phyloP scores from a whole-genome alignment of 2,888 invertebrate species.

The Aphidoletes aphidimyza region DNA sequence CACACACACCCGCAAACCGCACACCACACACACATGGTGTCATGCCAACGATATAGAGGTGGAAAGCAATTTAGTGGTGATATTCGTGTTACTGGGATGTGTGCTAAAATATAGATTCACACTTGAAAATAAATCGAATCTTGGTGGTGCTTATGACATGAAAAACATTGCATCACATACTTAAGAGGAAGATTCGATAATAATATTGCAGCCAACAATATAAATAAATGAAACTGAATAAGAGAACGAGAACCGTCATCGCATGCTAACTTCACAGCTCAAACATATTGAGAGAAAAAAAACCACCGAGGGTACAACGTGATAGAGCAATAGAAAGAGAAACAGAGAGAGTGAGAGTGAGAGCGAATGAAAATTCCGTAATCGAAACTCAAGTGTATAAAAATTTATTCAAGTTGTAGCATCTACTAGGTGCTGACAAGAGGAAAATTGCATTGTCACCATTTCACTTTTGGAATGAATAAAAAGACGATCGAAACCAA shows the following conservation, averaged over 20 bases:
- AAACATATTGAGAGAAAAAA: background rate
- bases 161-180: slow-evolving; percentile 8
- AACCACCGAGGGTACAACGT: no score
- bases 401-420: slow-evolving; percentile 50
- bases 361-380: background rate
- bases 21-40: no score
- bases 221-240: slow-evolving; percentile 9
- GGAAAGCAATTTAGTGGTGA: slow-evolving; percentile 22
- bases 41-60: background rate
- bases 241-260: background rate
- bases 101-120: background rate
- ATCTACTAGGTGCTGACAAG: slow-evolving; percentile 8
- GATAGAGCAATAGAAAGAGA: no score
- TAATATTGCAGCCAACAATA: background rate
- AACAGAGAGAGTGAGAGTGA: no score
- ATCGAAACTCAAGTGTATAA: slow-evolving; percentile 38
- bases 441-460: slow-evolving; percentile 44
- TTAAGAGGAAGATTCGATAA: background rate
- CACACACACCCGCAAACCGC: no score
- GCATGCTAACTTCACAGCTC: background rate
- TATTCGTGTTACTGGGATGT: background rate
- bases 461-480: background rate
- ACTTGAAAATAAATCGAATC: slow-evolving; percentile 49
- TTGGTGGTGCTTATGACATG: slow-evolving; percentile 45
- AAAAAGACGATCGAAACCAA: background rate